Percentiles rank a stretch among this genome's conserved stretches.
Evolutionary conservation across 2,113 vertebrate species (phyloP).

Genomic region (Atrichornis clamosus): DNA sequence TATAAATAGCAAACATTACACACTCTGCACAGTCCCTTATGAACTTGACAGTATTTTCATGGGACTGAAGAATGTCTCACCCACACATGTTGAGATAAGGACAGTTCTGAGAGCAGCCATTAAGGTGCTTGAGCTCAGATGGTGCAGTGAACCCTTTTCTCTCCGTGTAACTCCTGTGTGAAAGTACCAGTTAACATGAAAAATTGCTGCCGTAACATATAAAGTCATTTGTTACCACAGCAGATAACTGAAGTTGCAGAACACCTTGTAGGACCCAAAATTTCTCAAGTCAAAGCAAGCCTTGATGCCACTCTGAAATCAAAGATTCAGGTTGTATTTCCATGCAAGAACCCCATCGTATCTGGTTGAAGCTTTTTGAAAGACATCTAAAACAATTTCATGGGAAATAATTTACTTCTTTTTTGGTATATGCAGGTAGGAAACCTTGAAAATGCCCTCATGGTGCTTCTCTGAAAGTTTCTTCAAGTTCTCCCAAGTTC

Average conservation of each 20-base stretch:
- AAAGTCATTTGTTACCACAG: background rate
- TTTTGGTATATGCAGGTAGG: background rate
- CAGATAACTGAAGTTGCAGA: background rate
- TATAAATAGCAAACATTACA: conserved; percentile 1
- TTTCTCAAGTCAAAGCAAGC: background rate
- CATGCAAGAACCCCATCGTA: background rate
- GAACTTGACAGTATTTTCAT: background rate
- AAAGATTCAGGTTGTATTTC: background rate
- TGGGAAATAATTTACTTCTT: background rate
- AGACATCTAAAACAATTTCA: background rate
- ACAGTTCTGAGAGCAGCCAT: background rate
- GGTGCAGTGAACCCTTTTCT: background rate
- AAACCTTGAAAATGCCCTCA: background rate
- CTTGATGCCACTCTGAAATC: background rate
- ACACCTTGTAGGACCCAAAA: background rate
- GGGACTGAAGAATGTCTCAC: conserved; percentile 30
- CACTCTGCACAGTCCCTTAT: background rate
- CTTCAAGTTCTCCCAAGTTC: background rate
- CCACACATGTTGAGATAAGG: background rate
- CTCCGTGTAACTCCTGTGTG: background rate
- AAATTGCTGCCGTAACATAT: background rate
- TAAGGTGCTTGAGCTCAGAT: background rate
- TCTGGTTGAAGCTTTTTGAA: background rate
- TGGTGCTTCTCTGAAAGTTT: background rate
- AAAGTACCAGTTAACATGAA: background rate